These are phyloP conservation scores for Neolamprologus sp. DNA, from an alignment of 2,113 vertebrate species.

Conservation along the genomic window DNA sequence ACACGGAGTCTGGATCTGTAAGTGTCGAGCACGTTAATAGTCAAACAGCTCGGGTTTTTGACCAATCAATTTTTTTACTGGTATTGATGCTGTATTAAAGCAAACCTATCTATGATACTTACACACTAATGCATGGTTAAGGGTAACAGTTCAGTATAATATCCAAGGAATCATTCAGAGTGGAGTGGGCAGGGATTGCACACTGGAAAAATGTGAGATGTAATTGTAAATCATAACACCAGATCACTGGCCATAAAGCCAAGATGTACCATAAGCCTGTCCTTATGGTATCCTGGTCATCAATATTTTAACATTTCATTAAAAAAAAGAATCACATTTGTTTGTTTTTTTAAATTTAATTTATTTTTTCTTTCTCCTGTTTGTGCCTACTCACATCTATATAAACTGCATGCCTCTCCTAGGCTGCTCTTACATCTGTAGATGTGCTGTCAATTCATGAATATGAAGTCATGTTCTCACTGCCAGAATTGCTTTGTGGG, in stretches of 20 bases:
- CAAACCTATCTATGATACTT: background rate
- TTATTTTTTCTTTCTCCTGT: too few relatives aligned
- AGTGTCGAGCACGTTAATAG: background rate
- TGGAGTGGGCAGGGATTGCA: background rate
- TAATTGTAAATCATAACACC: background rate
- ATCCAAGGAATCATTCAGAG: background rate
- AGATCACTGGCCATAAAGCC: background rate
- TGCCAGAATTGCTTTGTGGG: too few relatives aligned
- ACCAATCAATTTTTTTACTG: background rate
- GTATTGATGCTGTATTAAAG: background rate
- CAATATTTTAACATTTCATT: background rate
- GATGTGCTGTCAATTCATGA: too few relatives aligned
- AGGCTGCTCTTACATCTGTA: too few relatives aligned
- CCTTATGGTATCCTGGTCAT: background rate
- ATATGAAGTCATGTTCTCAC: too few relatives aligned
- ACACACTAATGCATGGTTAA: background rate
- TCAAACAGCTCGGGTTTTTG: fast-evolving
- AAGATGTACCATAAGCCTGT: background rate
- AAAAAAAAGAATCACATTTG: background rate
- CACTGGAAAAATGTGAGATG: background rate
- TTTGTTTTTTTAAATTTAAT: too few relatives aligned
- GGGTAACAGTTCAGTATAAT: background rate
- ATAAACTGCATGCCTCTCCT: too few relatives aligned
- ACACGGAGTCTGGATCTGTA: background rate
- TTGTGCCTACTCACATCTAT: too few relatives aligned